Conservation (phyloP, 1,140 invertebrate species). For the Pantala flavescens region DNA sequence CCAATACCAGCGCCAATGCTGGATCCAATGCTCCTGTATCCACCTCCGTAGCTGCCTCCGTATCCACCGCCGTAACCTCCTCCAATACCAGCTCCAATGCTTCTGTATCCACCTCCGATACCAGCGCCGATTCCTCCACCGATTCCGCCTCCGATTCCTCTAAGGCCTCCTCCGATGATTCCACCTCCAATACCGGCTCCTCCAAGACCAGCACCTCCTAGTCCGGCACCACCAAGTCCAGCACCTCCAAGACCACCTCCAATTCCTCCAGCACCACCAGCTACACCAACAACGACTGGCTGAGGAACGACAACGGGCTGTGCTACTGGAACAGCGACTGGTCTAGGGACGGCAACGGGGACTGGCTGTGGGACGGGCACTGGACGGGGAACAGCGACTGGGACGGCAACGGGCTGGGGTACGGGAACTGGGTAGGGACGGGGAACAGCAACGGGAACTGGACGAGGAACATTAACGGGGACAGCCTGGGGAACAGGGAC, state of each 20-base stretch:
- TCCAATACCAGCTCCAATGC: background rate
- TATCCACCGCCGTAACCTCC: slow-evolving; percentile 16
- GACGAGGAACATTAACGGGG: background rate
- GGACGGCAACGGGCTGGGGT: background rate
- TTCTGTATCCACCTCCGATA: background rate
- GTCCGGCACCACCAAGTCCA: background rate
- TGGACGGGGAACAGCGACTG: background rate
- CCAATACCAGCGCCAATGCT: background rate
- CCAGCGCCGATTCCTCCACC: background rate
- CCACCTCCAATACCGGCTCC: background rate
- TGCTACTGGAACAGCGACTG: background rate
- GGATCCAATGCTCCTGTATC: background rate
- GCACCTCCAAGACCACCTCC: background rate
- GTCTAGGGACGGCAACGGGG: background rate
- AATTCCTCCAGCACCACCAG: background rate
- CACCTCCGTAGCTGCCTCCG: background rate
- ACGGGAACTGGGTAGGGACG: background rate
- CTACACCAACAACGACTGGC: background rate
- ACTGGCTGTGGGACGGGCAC: background rate
- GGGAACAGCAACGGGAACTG: background rate
- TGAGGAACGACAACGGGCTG: background rate
- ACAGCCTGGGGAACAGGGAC: background rate
- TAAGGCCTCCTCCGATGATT: background rate
- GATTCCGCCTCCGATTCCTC: background rate
- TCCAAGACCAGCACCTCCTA: background rate